Evolutionary conservation across 2,888 invertebrate genomes (phyloP), one percentile per base, ranked within the genome.

Genomic region (Masnerella sp.): DNA sequence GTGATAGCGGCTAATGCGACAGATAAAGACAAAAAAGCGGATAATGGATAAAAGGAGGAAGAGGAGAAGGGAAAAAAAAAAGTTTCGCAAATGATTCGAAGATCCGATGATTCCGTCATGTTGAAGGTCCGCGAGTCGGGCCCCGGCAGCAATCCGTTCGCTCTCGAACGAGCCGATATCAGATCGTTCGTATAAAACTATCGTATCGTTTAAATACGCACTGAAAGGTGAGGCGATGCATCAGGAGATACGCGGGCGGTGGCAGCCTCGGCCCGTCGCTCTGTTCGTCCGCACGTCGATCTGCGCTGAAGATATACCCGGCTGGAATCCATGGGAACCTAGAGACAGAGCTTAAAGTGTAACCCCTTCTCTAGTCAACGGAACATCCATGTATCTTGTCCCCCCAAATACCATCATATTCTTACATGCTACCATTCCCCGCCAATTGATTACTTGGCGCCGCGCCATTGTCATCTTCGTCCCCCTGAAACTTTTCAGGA

Each of bases 191-290:
- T 86, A 85, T 87, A 87, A 86, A 87, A 87, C 85, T 85, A 87
- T 86, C 87, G 87, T 87, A 87, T 87, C 87, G 86, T 86, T 87
- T 87, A 87, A 87, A 87, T 87, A 87, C 87, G 87, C 87, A 87
- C 86, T 87, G 87, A 87, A 87, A 87, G 87, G 87, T 87, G 87
- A 87, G 87, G 87, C 85, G 87, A 87, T 87, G 87, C 84, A 87
- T 87, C 86, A 84, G 87, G 77, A 87, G 87, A 87, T 87, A 87
- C 85, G 85, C 85, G 84, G 83, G 84, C 86, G 85, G 85, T 85
- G 86, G 86, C 86, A 85, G 85, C 81, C 81, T 81, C 81, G 80
- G 79, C 78, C 77, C 80, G 79, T 80, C 78, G 79, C 75, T 80
- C 74, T 45, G 76, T 69, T 69, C 77, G 56, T 74, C 74, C 68